Evolutionary conservation across 2,113 vertebrate species (phyloP).

Genomic region (Coryphaenoides rupestris): DNA sequence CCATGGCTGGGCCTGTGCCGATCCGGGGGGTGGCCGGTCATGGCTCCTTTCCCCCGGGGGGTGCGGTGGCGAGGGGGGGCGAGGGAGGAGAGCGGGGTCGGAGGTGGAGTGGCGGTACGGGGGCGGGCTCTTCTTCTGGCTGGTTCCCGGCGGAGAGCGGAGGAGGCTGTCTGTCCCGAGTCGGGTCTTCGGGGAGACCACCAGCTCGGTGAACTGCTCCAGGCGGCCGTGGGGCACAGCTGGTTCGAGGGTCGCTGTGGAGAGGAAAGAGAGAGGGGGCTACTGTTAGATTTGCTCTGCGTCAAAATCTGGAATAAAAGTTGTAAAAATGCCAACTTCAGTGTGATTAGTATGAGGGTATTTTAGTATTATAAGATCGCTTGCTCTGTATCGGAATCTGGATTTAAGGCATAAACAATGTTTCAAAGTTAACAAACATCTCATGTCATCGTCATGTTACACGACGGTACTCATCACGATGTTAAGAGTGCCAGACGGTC

Average conservation of each 20-base stretch:
- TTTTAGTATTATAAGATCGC: too few relatives aligned
- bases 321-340: not conserved
- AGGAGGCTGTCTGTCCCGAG: conserved; percentile 35
- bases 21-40: too few relatives aligned
- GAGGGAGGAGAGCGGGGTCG: too few relatives aligned
- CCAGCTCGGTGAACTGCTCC: conserved; percentile 84
- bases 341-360: too few relatives aligned
- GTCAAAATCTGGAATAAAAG: not conserved
- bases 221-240: conserved; percentile 81
- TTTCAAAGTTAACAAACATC: too few relatives aligned
- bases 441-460: too few relatives aligned
- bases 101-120: conserved; percentile 24
- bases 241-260: conserved; percentile 80
- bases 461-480: too few relatives aligned
- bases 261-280: conserved; percentile 3
- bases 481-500: too few relatives aligned
- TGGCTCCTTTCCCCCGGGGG: conserved; percentile 25
- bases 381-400: too few relatives aligned
- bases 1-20: conserved; percentile 42
- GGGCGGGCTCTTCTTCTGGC: conserved; percentile 25
- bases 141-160: not conserved
- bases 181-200: conserved; percentile 81
- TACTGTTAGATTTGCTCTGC: not conserved
- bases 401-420: too few relatives aligned
- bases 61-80: conserved; percentile 17